Percentiles rank a stretch among this genome's conserved stretches.
These are phyloP conservation scores for Sebastes glaucus DNA, from an alignment of 2,797 vertebrate species.

Conservation along the genomic window DNA sequence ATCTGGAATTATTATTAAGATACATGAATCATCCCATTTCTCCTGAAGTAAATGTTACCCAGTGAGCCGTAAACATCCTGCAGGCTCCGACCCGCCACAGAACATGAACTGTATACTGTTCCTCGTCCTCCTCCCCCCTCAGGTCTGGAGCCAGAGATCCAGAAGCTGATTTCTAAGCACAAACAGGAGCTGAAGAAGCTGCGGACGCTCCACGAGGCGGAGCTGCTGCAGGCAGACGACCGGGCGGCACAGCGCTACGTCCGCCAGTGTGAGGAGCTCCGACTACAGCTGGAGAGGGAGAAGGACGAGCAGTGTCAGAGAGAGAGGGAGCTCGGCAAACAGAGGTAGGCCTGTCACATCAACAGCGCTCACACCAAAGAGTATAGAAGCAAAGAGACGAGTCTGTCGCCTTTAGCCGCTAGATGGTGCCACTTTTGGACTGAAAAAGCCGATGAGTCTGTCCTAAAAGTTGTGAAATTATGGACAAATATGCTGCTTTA, in stretches of 20 bases:
- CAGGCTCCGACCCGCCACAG: not conserved
- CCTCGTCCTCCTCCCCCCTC: not conserved
- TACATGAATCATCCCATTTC: not conserved
- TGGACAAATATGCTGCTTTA: too few relatives aligned
- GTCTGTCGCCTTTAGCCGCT: fast-evolving
- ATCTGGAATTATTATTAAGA: not conserved
- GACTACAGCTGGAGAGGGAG: slow-evolving; percentile 86
- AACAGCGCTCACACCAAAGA: too few relatives aligned
- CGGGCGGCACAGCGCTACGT: slow-evolving; percentile 85
- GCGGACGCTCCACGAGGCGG: slow-evolving; percentile 88
- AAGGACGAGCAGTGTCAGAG: slow-evolving; percentile 87
- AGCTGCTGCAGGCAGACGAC: slow-evolving; percentile 89
- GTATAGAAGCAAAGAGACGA: too few relatives aligned
- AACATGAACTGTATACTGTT: not conserved
- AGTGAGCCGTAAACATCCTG: not conserved
- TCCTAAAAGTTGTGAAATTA: too few relatives aligned
- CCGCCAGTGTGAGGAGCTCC: slow-evolving; percentile 87
- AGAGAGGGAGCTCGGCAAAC: slow-evolving; percentile 87
- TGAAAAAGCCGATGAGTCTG: too few relatives aligned
- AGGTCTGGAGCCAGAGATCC: slow-evolving; percentile 97
- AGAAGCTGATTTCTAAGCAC: slow-evolving; percentile 92
- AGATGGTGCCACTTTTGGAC: too few relatives aligned
- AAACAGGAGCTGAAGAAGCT: slow-evolving; percentile 92
- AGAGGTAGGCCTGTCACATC: slow-evolving; percentile 74
- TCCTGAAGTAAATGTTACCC: not conserved